Base-by-base conservation (phyloP, 2,888 invertebrate species). In the Oscheius onirici region DNA sequence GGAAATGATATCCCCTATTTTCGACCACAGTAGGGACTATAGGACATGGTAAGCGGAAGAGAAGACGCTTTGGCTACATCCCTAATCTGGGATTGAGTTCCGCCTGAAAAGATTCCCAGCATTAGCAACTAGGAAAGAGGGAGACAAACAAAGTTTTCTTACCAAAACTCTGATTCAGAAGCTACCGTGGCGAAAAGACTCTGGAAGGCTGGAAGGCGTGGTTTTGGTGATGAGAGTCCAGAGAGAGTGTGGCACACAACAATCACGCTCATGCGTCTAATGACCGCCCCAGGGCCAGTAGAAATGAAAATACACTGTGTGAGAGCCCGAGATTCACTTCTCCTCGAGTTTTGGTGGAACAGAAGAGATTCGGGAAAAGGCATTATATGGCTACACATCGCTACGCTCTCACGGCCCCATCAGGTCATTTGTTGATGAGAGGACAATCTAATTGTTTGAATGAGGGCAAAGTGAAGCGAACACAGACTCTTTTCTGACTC, bases 211-310 rank as follows among this genome's bases (percentile, higher is more conserved):
- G 49, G 63, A 63, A 49, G 63, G 63, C 63, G 63, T 63, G 63
- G 63, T 63, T 58, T 58, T n/a, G 46, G 26, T 26, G 63, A 63
- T 63, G 63, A 63, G 63, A 46, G 63, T 46, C 63, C 49, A 58
- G n/a, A 40, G 58, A 34, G 28, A 63, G 34, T 34, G 34, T 6
- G 34, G 34, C 34, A 34, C 34, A 63, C 63, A 63, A 63, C 63
- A 63, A 63, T 63, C 63, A 63, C 63, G 63, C 63, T 44, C 63
- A 63, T 20, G n/a, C 63, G 46, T 63, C 46, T 63, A 63, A 63
- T 63, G 63, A 63, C 49, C 63, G 63, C 63, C 63, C 20, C 28
- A 49, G 63, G 63, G 63, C 34, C 5, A 63, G 49, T 46, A 24
- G 63, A 63, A 49, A 63, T 49, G 63, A 63, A 63, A 63, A 55